Base-by-base conservation (phyloP, 2,797 vertebrate genomes). In the Synanceia verrucosa region DNA sequence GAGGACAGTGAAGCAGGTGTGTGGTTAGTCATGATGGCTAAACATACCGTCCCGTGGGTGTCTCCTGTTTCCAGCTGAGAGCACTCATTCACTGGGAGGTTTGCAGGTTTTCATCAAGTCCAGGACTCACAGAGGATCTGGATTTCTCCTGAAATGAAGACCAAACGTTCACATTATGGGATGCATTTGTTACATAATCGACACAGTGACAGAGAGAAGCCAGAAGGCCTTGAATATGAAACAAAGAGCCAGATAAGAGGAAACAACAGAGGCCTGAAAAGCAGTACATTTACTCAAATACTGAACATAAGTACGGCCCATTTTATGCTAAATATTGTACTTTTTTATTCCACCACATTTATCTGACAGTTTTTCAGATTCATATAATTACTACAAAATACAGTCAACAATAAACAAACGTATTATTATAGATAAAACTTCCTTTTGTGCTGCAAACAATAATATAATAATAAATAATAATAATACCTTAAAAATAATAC, bases 31-130 rank as follows among this genome's bases (percentile, higher is more conserved):
- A 83, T 55, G 58, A 65, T 16, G 74, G 59, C 81, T 70, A 47
- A 81, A 76, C 84, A 81, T 51, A 47, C 69, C 36, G 73, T 34
- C 69, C 73, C 44, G 81, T 86, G 81, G 81, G 84, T 52, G 81
- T 78, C 75, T 76, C 58, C 64, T 34, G 81, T 24, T 41, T 74
- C 78, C 70, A 79, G 66, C 76, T 72, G 76, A 84, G 76, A 31
- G 78, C 36, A 19, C 70, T 82, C 66, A 50, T 62, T 78, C 64
- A 41, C 67, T 19, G 7, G 37, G 37, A 41, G 37, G 37, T 18
- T 56, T 16, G 60, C 56, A 60, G 52, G 59, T 72, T 69, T 79
- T 58, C 57, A 77, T 57, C 66, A 58, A 31, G 68, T 19, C 51
- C 51, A 73, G 56, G 37, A 39, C 16, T 39, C 37, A 1, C 51